These are phyloP conservation scores for Lacanobia wlatinum DNA, from an alignment of 2,888 invertebrate species.

Conservation along the genomic window DNA sequence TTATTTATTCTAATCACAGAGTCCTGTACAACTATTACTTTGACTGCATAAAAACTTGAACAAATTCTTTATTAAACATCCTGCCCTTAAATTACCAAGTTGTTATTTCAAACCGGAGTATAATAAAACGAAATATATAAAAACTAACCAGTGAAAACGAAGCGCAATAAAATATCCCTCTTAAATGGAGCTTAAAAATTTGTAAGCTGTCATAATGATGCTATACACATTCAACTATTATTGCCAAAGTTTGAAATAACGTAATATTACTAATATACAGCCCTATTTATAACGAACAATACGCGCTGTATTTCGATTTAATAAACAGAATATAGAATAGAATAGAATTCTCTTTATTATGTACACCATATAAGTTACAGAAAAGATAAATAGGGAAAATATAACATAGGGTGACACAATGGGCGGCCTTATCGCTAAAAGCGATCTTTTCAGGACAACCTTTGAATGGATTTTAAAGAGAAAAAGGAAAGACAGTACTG, in stretches of 20 bases:
- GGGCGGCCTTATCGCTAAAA: too few relatives aligned
- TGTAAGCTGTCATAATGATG: slow-evolving; percentile 22
- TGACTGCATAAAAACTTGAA: slow-evolving; percentile 16
- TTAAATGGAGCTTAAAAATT: slow-evolving; percentile 47
- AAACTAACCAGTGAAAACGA: slow-evolving; percentile 44
- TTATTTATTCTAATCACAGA: slow-evolving; percentile 22
- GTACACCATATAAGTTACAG: too few relatives aligned
- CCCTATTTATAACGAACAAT: slow-evolving; percentile 50
- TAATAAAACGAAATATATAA: slow-evolving; percentile 58
- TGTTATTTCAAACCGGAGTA: slow-evolving; percentile 46
- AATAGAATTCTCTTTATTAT: too few relatives aligned
- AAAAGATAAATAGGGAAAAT: too few relatives aligned
- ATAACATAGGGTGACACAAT: too few relatives aligned
- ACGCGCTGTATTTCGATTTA: slow-evolving; percentile 46
- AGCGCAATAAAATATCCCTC: slow-evolving; percentile 28
- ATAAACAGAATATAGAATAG: slow-evolving; percentile 50
- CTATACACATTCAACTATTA: slow-evolving; percentile 34
- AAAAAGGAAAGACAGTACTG: too few relatives aligned
- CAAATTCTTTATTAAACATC: slow-evolving; percentile 34
- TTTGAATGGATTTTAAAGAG: too few relatives aligned
- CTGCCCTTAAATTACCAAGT: slow-evolving; percentile 41
- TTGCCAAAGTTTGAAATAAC: slow-evolving; percentile 41
- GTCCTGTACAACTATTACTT: neutral
- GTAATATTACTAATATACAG: slow-evolving; percentile 20
- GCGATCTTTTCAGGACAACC: too few relatives aligned